Evolutionary conservation across 2,888 invertebrate genomes (phyloP).

Genomic region (Theristus sp.): DNA sequence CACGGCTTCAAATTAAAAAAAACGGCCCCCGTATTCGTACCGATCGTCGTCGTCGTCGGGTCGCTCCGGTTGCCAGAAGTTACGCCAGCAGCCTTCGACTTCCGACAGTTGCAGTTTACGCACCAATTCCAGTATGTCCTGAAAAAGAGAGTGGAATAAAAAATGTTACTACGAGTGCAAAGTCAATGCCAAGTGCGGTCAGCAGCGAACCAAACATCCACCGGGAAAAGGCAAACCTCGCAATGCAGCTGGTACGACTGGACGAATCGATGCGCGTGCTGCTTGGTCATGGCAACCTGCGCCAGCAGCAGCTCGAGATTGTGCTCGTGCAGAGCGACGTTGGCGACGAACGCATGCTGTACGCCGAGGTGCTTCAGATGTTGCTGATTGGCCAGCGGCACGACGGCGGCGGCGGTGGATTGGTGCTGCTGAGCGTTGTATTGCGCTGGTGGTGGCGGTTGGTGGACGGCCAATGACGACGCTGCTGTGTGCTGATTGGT

Average conservation of each 20-base stretch:
- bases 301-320: slow-evolving; percentile 31
- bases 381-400: no score
- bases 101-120: slow-evolving; percentile 69
- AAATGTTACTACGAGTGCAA: no score
- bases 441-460: no score
- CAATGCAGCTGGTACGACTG: slow-evolving; percentile 71
- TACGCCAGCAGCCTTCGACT: slow-evolving; percentile 71
- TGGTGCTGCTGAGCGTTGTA: no score
- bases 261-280: slow-evolving; percentile 60
- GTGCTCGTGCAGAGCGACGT: neutral
- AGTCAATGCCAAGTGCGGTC: neutral
- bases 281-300: slow-evolving; percentile 53
- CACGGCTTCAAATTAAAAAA: neutral
- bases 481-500: no score
- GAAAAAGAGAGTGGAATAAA: slow-evolving; percentile 17
- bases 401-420: no score
- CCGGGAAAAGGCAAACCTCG: slow-evolving; percentile 41
- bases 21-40: neutral
- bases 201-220: slow-evolving; percentile 12
- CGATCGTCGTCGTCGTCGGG: slow-evolving; percentile 10
- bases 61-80: slow-evolving; percentile 52
- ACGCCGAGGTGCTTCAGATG: no score
- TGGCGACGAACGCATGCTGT: no score
- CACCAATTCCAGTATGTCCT: slow-evolving; percentile 71
- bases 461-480: no score